Evolutionary conservation across 2,888 invertebrate species (phyloP).

Genomic region (Oscheius sp.): DNA sequence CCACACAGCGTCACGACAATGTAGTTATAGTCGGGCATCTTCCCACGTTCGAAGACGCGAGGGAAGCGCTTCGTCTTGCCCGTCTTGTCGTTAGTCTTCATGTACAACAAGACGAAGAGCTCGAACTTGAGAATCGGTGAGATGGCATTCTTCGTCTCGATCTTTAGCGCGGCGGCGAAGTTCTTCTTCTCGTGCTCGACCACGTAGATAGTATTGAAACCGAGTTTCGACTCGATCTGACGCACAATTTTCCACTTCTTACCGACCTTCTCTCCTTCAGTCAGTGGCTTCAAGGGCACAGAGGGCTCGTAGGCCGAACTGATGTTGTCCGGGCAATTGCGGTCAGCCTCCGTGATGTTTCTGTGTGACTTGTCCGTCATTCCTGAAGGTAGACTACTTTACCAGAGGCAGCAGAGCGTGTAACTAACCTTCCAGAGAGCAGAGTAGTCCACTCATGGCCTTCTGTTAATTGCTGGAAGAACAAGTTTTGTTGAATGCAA

Average conservation of each 20-base stretch:
- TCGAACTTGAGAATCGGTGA: conserved; percentile 53
- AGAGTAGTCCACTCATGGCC: too few species aligned
- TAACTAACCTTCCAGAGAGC: too few species aligned
- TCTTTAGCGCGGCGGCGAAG: conserved; percentile 21
- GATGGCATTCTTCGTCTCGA: conserved; percentile 47
- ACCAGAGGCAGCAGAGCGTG: too few species aligned
- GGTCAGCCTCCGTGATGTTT: conserved; percentile 54
- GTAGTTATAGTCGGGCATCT: conserved; percentile 48
- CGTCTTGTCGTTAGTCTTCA: conserved; percentile 44
- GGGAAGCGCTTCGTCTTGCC: conserved; percentile 47
- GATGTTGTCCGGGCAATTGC: conserved; percentile 40
- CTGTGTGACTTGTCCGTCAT: conserved; percentile 10
- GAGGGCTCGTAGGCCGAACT: background rate
- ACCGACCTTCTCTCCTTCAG: conserved; percentile 45
- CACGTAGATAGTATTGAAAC: conserved; percentile 54
- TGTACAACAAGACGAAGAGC: conserved; percentile 46
- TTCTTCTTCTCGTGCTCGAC: conserved; percentile 41
- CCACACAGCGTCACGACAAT: conserved; percentile 56
- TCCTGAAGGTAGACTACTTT: background rate
- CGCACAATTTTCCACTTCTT: conserved; percentile 50
- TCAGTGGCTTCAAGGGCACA: conserved; percentile 1
- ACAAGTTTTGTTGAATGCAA: too few species aligned
- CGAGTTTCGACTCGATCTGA: conserved; percentile 47
- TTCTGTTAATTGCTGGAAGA: too few species aligned
- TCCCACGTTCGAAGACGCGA: conserved; percentile 51